Evolutionary conservation across 2,797 vertebrate species (phyloP).

Genomic region (Enteromius mattozi): DNA sequence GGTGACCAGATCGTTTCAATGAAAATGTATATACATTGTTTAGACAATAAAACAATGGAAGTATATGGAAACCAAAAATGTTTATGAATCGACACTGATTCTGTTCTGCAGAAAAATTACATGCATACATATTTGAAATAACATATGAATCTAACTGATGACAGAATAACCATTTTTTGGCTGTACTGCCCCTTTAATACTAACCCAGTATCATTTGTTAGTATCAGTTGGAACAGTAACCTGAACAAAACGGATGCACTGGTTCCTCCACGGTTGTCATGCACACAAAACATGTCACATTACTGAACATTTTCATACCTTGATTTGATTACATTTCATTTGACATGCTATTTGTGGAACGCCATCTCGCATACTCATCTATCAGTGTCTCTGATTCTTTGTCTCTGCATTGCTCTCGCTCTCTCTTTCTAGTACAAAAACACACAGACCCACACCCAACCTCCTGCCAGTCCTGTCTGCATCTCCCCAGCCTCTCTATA

Average conservation of each 20-base stretch:
- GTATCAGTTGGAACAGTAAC: not conserved
- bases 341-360: not conserved
- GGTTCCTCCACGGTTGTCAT: not conserved
- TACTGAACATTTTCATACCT: conserved; percentile 57
- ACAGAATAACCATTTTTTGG: not conserved
- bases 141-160: not conserved
- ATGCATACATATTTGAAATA: not conserved
- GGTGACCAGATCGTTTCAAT: not conserved
- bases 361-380: conserved; percentile 1
- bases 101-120: not conserved
- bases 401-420: not conserved
- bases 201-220: not conserved
- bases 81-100: too few relatives aligned
- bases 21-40: not conserved
- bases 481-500: conserved; percentile 51
- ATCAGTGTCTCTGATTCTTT: conserved; percentile 3
- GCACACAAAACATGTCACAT: conserved; percentile 37
- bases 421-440: conserved; percentile 21
- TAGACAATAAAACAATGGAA: not conserved
- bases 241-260: not conserved
- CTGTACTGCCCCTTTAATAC: not conserved
- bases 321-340: conserved; percentile 50
- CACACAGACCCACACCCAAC: conserved; percentile 22
- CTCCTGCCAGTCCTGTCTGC: conserved; percentile 39
- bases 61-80: not conserved